These are phyloP conservation scores for Caprella mutica DNA, from an alignment of 2,888 invertebrate genomes.

Conservation along the genomic window DNA sequence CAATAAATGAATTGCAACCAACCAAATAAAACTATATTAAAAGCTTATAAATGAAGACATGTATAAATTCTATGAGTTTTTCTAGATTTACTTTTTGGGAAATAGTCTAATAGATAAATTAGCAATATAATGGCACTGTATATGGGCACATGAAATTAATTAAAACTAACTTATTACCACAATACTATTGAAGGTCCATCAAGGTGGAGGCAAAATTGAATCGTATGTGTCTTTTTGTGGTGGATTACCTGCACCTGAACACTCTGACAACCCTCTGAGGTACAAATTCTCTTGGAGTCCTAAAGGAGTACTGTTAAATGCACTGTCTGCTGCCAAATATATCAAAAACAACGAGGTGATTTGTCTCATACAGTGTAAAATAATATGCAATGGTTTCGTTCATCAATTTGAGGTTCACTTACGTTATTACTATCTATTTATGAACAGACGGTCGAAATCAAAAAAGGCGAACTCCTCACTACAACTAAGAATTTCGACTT, in stretches of 20 bases:
- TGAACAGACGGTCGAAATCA: neutral
- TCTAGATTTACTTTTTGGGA: too few relatives aligned
- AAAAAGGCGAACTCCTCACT: slow-evolving; percentile 81
- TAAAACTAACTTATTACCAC: too few relatives aligned
- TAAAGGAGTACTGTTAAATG: slow-evolving; percentile 78
- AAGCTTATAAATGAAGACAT: neutral
- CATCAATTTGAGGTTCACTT: neutral
- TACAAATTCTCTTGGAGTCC: slow-evolving; percentile 98
- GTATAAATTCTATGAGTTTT: too few relatives aligned
- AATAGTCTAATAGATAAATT: too few relatives aligned
- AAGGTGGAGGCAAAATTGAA: slow-evolving; percentile 52
- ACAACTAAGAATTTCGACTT: slow-evolving; percentile 68
- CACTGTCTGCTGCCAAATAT: slow-evolving; percentile 78
- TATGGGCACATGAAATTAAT: too few relatives aligned
- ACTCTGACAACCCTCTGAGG: slow-evolving; percentile 74
- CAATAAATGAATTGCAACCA: neutral
- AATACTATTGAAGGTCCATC: slow-evolving; percentile 41
- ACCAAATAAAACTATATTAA: slow-evolving; percentile 4
- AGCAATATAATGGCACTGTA: too few relatives aligned
- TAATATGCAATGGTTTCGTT: neutral
- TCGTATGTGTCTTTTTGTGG: slow-evolving; percentile 97
- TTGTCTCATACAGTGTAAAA: neutral
- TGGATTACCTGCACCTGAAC: slow-evolving; percentile 89
- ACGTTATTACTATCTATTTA: too few relatives aligned
- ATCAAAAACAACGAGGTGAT: slow-evolving; percentile 56